Conservation (phyloP, 2,888 invertebrate genomes). For the Drosophila algonquin region DNA sequence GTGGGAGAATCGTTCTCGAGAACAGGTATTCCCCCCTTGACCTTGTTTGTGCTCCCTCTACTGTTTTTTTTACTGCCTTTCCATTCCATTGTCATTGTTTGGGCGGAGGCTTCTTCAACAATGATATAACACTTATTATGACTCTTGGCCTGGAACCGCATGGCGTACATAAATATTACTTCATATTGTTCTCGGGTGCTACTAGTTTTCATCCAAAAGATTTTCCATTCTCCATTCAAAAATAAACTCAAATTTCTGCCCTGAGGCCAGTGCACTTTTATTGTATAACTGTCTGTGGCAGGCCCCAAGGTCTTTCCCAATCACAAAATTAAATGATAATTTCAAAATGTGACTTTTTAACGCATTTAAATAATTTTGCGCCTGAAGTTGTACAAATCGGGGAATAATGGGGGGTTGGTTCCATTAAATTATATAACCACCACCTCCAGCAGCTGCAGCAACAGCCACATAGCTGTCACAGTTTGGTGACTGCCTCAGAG, state of each 20-base stretch:
- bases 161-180: not conserved
- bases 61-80: not conserved
- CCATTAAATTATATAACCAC: constrained; percentile 65
- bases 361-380: constrained; percentile 66
- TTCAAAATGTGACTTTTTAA: constrained; percentile 55
- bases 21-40: constrained; percentile 10
- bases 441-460: not conserved
- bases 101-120: constrained; percentile 15
- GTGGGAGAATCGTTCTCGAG: constrained; percentile 6
- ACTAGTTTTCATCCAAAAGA: not conserved
- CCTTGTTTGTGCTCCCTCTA: not conserved
- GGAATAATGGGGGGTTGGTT: constrained; percentile 54
- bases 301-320: constrained; percentile 57
- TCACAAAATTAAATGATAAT: constrained; percentile 45
- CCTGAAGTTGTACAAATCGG: constrained; percentile 58
- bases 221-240: not conserved
- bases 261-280: constrained; percentile 46
- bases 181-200: constrained; percentile 6
- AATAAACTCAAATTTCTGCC: constrained; percentile 1
- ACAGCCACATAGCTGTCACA: constrained; percentile 60
- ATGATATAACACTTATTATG: constrained; percentile 11
- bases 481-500: constrained; percentile 58
- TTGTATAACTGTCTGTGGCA: constrained; percentile 36
- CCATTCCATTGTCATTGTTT: constrained; percentile 16
- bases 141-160: not conserved